These are phyloP conservation scores for Parapristionchus giblindavisi DNA, from an alignment of 2,888 invertebrate genomes.

Conservation along the genomic window DNA sequence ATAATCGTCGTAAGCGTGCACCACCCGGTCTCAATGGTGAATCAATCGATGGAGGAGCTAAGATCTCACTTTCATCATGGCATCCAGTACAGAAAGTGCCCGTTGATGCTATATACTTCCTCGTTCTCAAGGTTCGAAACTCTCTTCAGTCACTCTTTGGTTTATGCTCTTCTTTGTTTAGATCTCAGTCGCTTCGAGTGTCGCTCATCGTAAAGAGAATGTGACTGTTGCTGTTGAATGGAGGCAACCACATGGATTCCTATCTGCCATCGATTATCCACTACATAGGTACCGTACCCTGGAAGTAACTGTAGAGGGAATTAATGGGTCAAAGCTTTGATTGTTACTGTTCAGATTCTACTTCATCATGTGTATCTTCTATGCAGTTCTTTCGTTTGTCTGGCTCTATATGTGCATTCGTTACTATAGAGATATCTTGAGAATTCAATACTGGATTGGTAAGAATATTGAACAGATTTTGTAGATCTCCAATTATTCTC, in stretches of 20 bases:
- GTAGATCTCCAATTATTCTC: not conserved
- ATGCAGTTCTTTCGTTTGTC: constrained; percentile 82
- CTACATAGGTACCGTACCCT: constrained; percentile 73
- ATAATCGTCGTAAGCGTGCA: constrained; percentile 7
- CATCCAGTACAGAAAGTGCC: constrained; percentile 63
- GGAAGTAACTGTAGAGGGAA: not conserved
- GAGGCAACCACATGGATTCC: constrained; percentile 80
- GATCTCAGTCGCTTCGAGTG: not conserved
- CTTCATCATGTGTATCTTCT: constrained; percentile 87
- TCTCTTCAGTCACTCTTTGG: not conserved
- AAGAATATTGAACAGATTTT: constrained; percentile 15
- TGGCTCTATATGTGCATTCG: constrained; percentile 86
- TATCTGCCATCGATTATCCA: constrained; percentile 90
- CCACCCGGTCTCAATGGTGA: constrained; percentile 53
- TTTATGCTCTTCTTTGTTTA: not conserved
- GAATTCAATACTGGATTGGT: constrained; percentile 96
- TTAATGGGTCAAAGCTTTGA: not conserved
- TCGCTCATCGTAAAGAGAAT: constrained; percentile 38
- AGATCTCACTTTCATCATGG: constrained; percentile 57
- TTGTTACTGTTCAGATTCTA: constrained; percentile 78
- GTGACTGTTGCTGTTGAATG: constrained; percentile 54
- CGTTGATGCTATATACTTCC: constrained; percentile 65
- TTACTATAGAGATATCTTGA: constrained; percentile 88
- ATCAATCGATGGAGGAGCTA: constrained; percentile 60
- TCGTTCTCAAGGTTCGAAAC: constrained; percentile 58